phyloP scores from a whole-genome alignment of 2,888 invertebrate genomes.

The Drosophila prolongata region DNA sequence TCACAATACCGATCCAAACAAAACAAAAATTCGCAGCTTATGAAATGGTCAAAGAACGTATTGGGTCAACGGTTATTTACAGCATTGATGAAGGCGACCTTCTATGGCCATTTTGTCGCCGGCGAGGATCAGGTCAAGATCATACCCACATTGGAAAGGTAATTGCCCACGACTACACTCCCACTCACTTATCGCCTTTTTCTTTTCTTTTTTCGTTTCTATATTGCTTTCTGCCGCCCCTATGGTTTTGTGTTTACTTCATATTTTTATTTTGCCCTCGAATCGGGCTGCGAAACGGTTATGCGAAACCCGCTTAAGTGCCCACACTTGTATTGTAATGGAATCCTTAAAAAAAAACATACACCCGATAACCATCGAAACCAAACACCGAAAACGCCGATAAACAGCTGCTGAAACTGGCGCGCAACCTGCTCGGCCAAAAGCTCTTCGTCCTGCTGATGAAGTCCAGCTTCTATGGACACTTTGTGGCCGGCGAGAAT shows the following conservation, averaged over 20 bases:
- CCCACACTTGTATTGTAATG: conserved; percentile 27
- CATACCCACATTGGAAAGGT: conserved; percentile 92
- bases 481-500: conserved; percentile 99
- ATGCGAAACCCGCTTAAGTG: conserved; percentile 36
- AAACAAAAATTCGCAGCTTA: conserved; percentile 87
- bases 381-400: conserved; percentile 8
- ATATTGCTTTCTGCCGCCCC: conserved; percentile 27
- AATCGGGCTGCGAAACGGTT: conserved; percentile 24
- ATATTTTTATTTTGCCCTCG: conserved; percentile 29
- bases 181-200: conserved; percentile 55
- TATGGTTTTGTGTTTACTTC: conserved; percentile 35
- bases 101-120: conserved; percentile 99
- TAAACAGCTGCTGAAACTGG: conserved; percentile 92
- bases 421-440: conserved; percentile 91
- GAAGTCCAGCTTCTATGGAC: conserved; percentile 98
- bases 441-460: conserved; percentile 92
- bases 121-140: conserved; percentile 96
- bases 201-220: conserved; percentile 58
- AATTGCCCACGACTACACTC: conserved; percentile 72
- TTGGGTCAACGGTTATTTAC: conserved; percentile 94
- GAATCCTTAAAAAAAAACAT: conserved; percentile 5
- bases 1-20: conserved; percentile 40
- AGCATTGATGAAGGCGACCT: conserved; percentile 94
- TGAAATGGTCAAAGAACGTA: conserved; percentile 91
- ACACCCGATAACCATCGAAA: conserved; percentile 24